phyloP scores from a whole-genome alignment of 1,140 invertebrate species.

The Drosophila burlai region DNA sequence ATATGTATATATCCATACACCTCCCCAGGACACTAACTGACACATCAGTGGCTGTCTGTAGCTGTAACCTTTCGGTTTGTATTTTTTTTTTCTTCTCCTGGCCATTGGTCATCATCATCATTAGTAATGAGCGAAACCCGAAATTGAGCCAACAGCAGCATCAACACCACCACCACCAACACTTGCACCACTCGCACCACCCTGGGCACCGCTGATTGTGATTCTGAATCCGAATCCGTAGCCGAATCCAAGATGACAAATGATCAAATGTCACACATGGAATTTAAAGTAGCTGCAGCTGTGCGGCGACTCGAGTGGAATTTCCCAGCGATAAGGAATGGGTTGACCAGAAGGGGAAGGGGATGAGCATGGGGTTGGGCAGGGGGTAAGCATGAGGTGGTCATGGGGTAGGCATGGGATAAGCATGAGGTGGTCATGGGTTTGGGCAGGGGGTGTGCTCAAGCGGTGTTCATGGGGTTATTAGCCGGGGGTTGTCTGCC shows the following conservation, averaged over 20 bases:
- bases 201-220: constrained; percentile 18
- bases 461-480: constrained; percentile 15
- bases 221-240: constrained; percentile 6
- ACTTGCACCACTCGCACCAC: neutral
- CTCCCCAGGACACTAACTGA: constrained; percentile 18
- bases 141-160: constrained; percentile 20
- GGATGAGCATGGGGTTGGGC: neutral
- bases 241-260: constrained; percentile 72
- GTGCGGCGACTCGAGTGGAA: constrained; percentile 34
- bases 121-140: constrained; percentile 71
- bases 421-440: neutral
- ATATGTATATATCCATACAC: neutral
- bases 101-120: constrained; percentile 75
- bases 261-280: constrained; percentile 82
- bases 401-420: neutral
- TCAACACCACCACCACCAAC: constrained; percentile 32
- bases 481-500: constrained; percentile 58
- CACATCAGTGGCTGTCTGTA: constrained; percentile 39
- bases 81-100: neutral
- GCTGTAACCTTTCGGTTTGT: constrained; percentile 22
- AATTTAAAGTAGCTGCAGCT: constrained; percentile 82
- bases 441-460: neutral
- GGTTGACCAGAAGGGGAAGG: neutral
- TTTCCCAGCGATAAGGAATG: constrained; percentile 4
- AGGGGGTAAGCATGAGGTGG: neutral